Evolutionary conservation across 1,140 invertebrate species (phyloP).

Genomic region (Drosophila repletoides): DNA sequence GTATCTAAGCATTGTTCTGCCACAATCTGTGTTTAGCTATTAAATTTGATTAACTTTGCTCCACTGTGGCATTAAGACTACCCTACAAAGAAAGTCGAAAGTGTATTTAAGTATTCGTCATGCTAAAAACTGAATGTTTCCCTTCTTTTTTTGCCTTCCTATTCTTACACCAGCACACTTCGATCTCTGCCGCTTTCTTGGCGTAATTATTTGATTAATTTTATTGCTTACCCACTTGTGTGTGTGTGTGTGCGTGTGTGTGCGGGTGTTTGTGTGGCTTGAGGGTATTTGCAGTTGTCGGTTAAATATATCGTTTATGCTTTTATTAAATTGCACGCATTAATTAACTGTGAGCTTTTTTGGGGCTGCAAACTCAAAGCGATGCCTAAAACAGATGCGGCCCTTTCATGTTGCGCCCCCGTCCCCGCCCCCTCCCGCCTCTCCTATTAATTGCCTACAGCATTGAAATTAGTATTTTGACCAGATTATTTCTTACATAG

Average conservation of each 20-base stretch:
- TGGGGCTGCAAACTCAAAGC: slow-evolving; percentile 43
- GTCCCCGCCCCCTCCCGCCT: too few species aligned
- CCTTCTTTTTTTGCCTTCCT: neutral
- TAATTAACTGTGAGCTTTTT: slow-evolving; percentile 59
- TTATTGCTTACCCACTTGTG: slow-evolving; percentile 57
- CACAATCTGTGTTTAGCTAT: too few species aligned
- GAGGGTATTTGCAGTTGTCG: slow-evolving; percentile 28
- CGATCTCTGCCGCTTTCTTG: slow-evolving; percentile 28
- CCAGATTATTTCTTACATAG: slow-evolving; percentile 65
- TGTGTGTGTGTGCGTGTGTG: slow-evolving; percentile 8
- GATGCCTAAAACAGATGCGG: slow-evolving; percentile 43
- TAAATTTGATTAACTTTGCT: too few species aligned
- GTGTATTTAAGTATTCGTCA: too few species aligned
- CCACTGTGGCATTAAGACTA: too few species aligned
- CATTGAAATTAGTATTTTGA: slow-evolving; percentile 53
- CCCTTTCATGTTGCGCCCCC: too few species aligned
- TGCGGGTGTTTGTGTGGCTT: neutral
- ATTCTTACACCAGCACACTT: neutral
- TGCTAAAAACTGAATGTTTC: too few species aligned
- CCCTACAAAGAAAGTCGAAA: too few species aligned
- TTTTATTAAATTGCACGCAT: slow-evolving; percentile 76
- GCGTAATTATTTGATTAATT: slow-evolving; percentile 80
- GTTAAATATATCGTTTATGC: slow-evolving; percentile 76
- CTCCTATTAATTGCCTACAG: slow-evolving; percentile 54
- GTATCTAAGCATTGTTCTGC: too few species aligned